Base-by-base conservation (phyloP, 2,888 invertebrate species). In the Cyaniris semiargus region DNA sequence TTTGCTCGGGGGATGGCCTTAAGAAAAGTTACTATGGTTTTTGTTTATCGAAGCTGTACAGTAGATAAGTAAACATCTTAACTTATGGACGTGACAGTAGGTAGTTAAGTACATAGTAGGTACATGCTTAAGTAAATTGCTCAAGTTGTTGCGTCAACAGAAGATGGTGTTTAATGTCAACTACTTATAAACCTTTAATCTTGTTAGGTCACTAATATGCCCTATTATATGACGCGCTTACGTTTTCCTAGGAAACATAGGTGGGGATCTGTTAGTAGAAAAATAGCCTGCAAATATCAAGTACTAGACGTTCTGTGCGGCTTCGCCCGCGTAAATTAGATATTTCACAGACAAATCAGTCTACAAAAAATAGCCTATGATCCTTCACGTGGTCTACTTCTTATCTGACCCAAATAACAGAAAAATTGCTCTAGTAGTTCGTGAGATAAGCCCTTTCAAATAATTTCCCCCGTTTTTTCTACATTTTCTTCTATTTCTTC, bases 121-220 rank as follows among this genome's bases (percentile, higher is more conserved):
- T n/a, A 71, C 27, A 70, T 18, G 18, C 38, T 21, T 71, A 71
- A 38, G 71, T 71, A 38, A 71, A 71, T 71, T 38, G 71, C 34
- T 71, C 38, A 71, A 71, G 27, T 18, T 74, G 23, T 74, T 53
- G 48, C 74, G 74, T 44, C 44, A 72, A 74, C 66, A 66, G 66
- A 66, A 66, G 48, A 27, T 74, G 48, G 48, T 48, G 15, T 74
- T 48, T 74, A 74, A 74, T 74, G 74, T 53, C 48, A 53, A 74
- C 38, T 72, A 44, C 48, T 53, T 74, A 74, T 31, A 72, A 72
- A 74, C 18, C 74, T 74, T 74, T 74, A 53, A 74, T 53, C 74
- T 53, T 74, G 48, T 48, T 23, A 27, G 27, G 74, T 74, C 48
- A 44, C 38, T 44, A 21, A 23, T 34, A 13, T 48, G 13, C 21